Percentiles rank a stretch among this genome's conserved stretches.
Conservation (phyloP, 2,888 invertebrate species). For the Dasysyrphus albostriatus region DNA sequence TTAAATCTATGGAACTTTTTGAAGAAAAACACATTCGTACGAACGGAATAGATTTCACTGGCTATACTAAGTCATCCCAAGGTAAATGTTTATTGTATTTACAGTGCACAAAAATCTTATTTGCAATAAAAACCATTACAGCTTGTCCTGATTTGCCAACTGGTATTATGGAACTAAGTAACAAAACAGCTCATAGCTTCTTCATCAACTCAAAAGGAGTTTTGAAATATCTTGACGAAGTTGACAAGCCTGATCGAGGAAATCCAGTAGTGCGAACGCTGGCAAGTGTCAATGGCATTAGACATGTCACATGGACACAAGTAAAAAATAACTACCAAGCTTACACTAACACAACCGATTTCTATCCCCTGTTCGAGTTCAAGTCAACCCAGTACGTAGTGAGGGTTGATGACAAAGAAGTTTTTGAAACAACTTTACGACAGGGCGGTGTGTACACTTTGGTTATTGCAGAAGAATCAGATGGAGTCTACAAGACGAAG, state of each 20-base stretch:
- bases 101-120: too few relatives aligned
- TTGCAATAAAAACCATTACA: background rate
- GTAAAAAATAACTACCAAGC: slow-evolving; percentile 67
- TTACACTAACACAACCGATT: slow-evolving; percentile 76
- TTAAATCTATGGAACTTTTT: slow-evolving; percentile 77
- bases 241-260: slow-evolving; percentile 81
- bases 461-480: slow-evolving; percentile 76
- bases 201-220: slow-evolving; percentile 77
- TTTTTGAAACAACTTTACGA: slow-evolving; percentile 75
- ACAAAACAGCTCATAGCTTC: slow-evolving; percentile 78
- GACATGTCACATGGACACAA: slow-evolving; percentile 78
- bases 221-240: slow-evolving; percentile 78
- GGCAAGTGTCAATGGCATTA: slow-evolving; percentile 76
- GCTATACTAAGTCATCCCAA: slow-evolving; percentile 51
- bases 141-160: slow-evolving; percentile 66
- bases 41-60: slow-evolving; percentile 40
- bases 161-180: slow-evolving; percentile 69
- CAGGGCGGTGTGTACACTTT: slow-evolving; percentile 83
- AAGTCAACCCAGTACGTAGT: slow-evolving; percentile 77
- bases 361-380: slow-evolving; percentile 77
- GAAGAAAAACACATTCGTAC: slow-evolving; percentile 78
- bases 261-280: slow-evolving; percentile 79
- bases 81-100: slow-evolving; percentile 73
- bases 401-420: slow-evolving; percentile 67
- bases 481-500: slow-evolving; percentile 20